phyloP scores from a whole-genome alignment of 2,113 vertebrate species.

The Chinchilla lanigera region DNA sequence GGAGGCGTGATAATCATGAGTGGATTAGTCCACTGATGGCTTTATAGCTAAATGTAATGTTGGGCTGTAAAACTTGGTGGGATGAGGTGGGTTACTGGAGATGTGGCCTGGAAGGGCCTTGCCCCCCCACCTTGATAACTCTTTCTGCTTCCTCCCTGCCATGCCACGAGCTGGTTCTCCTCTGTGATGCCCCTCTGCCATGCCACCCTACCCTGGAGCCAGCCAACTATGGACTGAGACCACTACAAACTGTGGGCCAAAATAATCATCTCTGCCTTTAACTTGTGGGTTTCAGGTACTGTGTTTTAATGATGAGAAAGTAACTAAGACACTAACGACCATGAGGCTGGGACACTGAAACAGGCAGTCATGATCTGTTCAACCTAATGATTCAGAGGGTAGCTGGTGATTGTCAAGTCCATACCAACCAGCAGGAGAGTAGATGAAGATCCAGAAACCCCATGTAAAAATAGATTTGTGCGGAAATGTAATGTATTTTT shows the following conservation, averaged over 20 bases:
- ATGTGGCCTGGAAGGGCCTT: background rate
- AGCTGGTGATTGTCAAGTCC: constrained; percentile 31
- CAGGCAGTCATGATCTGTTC: background rate
- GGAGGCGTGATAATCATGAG: background rate
- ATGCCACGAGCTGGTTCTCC: background rate
- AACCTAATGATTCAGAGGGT: background rate
- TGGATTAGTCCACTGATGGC: background rate
- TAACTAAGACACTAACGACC: background rate
- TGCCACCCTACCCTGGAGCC: background rate
- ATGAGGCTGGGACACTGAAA: background rate
- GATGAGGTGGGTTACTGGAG: background rate
- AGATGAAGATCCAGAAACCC: background rate
- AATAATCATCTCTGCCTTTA: background rate
- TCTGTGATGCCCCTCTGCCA: background rate
- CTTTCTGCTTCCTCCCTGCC: background rate
- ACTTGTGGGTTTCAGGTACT: background rate
- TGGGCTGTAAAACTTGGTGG: background rate
- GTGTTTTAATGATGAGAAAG: background rate
- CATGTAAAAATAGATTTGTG: background rate
- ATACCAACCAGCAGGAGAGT: background rate
- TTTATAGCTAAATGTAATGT: background rate
- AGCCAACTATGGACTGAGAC: background rate
- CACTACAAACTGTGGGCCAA: background rate
- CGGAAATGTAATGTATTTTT: constrained; percentile 15
- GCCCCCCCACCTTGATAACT: background rate